phyloP scores from a whole-genome alignment of 2,797 vertebrate genomes.

The Aphelocoma californica region DNA sequence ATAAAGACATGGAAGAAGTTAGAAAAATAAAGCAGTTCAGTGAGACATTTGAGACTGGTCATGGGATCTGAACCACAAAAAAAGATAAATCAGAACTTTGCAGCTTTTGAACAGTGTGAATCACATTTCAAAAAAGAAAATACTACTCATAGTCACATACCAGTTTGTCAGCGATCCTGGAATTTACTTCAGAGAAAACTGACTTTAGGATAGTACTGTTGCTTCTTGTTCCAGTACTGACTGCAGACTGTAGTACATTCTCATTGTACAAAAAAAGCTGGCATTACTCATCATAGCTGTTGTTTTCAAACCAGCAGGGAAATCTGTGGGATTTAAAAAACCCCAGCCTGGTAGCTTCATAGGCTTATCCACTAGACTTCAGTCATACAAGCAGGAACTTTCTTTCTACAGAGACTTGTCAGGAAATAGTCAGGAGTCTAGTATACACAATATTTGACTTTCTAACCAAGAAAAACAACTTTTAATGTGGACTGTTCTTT shows the following conservation, averaged over 20 bases:
- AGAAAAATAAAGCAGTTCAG: neutral
- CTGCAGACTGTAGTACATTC: neutral
- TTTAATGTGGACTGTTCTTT: neutral
- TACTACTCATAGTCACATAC: neutral
- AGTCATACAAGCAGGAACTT: neutral
- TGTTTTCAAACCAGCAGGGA: neutral
- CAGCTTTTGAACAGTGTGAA: neutral
- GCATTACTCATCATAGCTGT: neutral
- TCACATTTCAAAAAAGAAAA: neutral
- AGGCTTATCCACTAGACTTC: neutral
- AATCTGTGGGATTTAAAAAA: neutral
- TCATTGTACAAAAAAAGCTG: neutral
- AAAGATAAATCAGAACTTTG: neutral
- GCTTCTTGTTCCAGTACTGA: neutral
- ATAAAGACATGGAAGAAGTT: neutral
- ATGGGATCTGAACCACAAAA: neutral
- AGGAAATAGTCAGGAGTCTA: neutral
- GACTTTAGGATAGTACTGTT: neutral
- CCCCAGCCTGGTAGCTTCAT: neutral
- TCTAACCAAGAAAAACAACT: neutral
- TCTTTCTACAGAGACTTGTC: neutral
- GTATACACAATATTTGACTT: neutral
- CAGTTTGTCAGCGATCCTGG: neutral
- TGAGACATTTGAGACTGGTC: neutral
- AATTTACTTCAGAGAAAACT: neutral